Conservation (phyloP, 2,888 invertebrate genomes). For the Catocala sponsa region DNA sequence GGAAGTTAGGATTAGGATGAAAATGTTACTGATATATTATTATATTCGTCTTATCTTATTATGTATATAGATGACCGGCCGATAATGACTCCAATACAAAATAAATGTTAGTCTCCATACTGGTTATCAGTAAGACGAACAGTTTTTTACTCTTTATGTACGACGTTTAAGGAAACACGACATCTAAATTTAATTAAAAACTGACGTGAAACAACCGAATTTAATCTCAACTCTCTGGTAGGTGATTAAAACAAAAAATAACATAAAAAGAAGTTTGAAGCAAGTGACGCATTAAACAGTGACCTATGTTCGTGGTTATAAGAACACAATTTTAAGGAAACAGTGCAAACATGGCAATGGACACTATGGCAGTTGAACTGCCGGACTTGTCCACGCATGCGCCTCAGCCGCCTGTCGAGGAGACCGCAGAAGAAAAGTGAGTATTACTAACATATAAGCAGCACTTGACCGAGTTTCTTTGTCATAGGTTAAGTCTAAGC, state of each 20-base stretch:
- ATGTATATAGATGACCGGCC: too few relatives aligned
- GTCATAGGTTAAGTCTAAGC: too few relatives aligned
- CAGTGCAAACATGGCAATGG: slow-evolving; percentile 80
- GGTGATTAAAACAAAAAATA: not conserved
- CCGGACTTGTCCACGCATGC: slow-evolving; percentile 78
- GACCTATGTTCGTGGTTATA: slow-evolving; percentile 51
- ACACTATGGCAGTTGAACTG: slow-evolving; percentile 85
- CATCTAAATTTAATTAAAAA: too few relatives aligned
- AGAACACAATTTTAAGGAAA: slow-evolving; percentile 53
- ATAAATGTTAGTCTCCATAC: too few relatives aligned
- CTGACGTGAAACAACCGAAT: not conserved
- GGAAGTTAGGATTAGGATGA: too few relatives aligned
- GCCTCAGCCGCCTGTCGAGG: slow-evolving; percentile 73
- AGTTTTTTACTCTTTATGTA: too few relatives aligned
- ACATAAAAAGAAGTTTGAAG: not conserved
- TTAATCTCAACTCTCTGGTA: not conserved
- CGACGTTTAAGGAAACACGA: too few relatives aligned
- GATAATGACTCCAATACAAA: too few relatives aligned
- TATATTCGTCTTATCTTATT: too few relatives aligned
- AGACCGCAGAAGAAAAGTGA: slow-evolving; percentile 85
- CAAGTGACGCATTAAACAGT: slow-evolving; percentile 9
- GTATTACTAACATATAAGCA: slow-evolving; percentile 46
- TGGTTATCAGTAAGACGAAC: too few relatives aligned
- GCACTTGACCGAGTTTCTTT: too few relatives aligned
- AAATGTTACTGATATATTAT: too few relatives aligned